These are phyloP conservation scores for Allophyes oxyacanthae DNA, from an alignment of 2,888 invertebrate genomes.

Conservation along the genomic window DNA sequence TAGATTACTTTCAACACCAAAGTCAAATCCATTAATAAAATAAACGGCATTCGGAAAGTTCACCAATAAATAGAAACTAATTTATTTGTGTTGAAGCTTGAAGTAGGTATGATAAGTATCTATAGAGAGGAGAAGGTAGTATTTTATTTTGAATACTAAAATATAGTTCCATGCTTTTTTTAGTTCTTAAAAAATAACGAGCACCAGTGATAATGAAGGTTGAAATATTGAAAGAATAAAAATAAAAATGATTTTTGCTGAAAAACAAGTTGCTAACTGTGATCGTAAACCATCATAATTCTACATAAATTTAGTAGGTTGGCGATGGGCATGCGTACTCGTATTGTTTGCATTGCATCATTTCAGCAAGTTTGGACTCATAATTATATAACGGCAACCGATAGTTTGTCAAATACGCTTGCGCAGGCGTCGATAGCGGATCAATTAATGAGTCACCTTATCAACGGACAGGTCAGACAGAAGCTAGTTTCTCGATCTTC, in stretches of 20 bases:
- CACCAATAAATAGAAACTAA: slow-evolving; percentile 3
- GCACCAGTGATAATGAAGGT: no score
- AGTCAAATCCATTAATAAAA: slow-evolving; percentile 19
- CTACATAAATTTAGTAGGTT: slow-evolving; percentile 7
- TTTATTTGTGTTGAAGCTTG: neutral
- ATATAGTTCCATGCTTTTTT: no score
- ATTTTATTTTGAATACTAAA: no score
- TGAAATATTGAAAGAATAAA: slow-evolving; percentile 1
- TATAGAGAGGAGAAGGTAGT: no score
- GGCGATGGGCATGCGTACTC: slow-evolving; percentile 23
- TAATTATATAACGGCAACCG: slow-evolving; percentile 40
- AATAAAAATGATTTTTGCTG: slow-evolving; percentile 10
- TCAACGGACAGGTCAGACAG: slow-evolving; percentile 22
- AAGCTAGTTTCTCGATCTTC: slow-evolving; percentile 49
- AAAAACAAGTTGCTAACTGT: slow-evolving; percentile 13
- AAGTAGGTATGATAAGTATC: no score
- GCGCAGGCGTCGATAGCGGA: slow-evolving; percentile 32
- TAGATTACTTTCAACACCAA: slow-evolving; percentile 47
- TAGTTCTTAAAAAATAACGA: no score
- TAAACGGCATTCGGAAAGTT: slow-evolving; percentile 26
- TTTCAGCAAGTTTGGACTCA: slow-evolving; percentile 28
- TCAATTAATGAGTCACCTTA: slow-evolving; percentile 46
- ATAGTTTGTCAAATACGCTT: slow-evolving; percentile 37
- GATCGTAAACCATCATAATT: neutral
- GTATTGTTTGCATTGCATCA: slow-evolving; percentile 35